Evolutionary conservation across 2,797 vertebrate species (phyloP).

Genomic region (Hydrocynus forskahlii): DNA sequence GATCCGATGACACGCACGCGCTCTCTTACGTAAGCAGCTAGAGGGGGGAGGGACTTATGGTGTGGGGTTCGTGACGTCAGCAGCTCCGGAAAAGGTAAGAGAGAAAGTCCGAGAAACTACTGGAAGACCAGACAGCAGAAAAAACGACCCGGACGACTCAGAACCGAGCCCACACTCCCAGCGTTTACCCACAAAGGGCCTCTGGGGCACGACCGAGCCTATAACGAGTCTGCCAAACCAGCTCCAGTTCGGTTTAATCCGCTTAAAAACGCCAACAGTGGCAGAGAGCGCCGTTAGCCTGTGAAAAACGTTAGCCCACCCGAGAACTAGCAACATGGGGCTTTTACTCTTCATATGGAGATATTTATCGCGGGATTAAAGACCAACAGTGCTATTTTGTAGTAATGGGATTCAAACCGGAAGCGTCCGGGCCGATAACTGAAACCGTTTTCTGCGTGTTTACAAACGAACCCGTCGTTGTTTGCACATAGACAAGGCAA

Average conservation of each 20-base stretch:
- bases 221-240: too few relatives aligned
- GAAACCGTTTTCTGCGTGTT: not conserved
- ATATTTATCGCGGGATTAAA: not conserved
- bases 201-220: too few relatives aligned
- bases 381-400: not conserved
- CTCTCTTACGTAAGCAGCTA: slow-evolving; percentile 22
- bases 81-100: slow-evolving; percentile 37
- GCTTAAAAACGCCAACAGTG: not conserved
- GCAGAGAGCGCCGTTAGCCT: not conserved
- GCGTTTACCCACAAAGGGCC: too few relatives aligned
- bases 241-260: not conserved
- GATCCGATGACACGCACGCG: not conserved
- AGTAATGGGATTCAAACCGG: not conserved
- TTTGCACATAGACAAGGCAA: not conserved
- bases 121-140: not conserved
- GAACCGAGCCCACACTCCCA: too few relatives aligned
- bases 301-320: slow-evolving; percentile 4
- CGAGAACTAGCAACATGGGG: not conserved
- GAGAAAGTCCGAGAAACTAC: slow-evolving; percentile 45
- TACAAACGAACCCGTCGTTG: not conserved
- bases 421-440: not conserved
- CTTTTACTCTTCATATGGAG: not conserved
- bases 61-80: not conserved
- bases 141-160: too few relatives aligned
- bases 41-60: not conserved